phyloP scores from a whole-genome alignment of 1,140 invertebrate species.

The Pogonomyrmex californicus region DNA sequence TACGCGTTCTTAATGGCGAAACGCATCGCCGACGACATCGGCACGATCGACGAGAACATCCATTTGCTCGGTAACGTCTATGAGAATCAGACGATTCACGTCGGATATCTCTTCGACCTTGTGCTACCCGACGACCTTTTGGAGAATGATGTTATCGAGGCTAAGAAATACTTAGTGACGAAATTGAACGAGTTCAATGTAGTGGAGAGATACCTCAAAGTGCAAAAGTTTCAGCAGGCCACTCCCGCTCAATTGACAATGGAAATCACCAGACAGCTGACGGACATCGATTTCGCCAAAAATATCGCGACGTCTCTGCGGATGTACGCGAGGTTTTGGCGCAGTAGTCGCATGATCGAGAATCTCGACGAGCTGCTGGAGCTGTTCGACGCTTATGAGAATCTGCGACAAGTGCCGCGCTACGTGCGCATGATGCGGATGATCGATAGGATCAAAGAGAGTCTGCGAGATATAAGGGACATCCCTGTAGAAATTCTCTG shows the following conservation, averaged over 20 bases:
- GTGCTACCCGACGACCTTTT: slow-evolving; percentile 71
- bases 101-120: slow-evolving; percentile 74
- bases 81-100: slow-evolving; percentile 71
- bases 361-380: slow-evolving; percentile 68
- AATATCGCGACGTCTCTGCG: slow-evolving; percentile 66
- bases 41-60: slow-evolving; percentile 74
- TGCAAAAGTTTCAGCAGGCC: slow-evolving; percentile 71
- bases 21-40: slow-evolving; percentile 64
- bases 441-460: slow-evolving; percentile 51
- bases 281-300: slow-evolving; percentile 63
- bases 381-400: slow-evolving; percentile 74
- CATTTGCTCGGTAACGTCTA: slow-evolving; percentile 72
- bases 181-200: slow-evolving; percentile 51
- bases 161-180: slow-evolving; percentile 68
- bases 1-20: slow-evolving; percentile 42
- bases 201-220: slow-evolving; percentile 58
- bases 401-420: slow-evolving; percentile 60
- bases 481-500: slow-evolving; percentile 69
- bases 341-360: slow-evolving; percentile 66
- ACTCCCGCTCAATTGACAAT: slow-evolving; percentile 69
- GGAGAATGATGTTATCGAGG: slow-evolving; percentile 67
- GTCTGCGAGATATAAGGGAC: slow-evolving; percentile 52
- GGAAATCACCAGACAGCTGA: slow-evolving; percentile 71
- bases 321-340: slow-evolving; percentile 73
- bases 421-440: slow-evolving; percentile 44